Percentiles rank a stretch among this genome's conserved stretches.
Conservation (phyloP, 2,888 invertebrate genomes). For the Amphipoea lucens region DNA sequence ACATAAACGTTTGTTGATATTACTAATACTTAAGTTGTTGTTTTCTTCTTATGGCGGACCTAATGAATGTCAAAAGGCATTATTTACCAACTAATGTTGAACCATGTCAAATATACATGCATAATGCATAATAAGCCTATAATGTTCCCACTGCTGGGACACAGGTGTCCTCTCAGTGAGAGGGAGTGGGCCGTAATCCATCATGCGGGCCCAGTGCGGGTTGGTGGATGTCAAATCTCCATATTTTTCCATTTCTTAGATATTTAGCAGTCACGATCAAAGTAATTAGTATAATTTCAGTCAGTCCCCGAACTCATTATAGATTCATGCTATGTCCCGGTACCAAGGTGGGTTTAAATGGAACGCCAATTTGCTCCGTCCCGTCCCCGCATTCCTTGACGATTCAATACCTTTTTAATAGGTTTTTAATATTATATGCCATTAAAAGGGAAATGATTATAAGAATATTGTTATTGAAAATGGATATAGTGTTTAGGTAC, state of each 20-base stretch:
- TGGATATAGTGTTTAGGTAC: not conserved
- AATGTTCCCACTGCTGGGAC: too few species aligned
- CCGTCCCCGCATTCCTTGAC: conserved; percentile 39
- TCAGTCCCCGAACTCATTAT: conserved; percentile 59
- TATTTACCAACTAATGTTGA: too few species aligned
- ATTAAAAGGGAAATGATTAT: not conserved
- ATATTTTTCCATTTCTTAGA: conserved; percentile 31
- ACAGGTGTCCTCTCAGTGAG: not conserved
- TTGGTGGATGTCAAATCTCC: not conserved
- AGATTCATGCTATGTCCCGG: conserved; percentile 62
- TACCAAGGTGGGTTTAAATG: conserved; percentile 47
- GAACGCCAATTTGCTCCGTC: conserved; percentile 44
- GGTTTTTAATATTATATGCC: conserved; percentile 14
- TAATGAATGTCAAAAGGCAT: not conserved
- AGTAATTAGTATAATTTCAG: conserved; percentile 63
- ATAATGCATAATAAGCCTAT: not conserved
- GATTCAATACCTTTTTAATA: conserved; percentile 22
- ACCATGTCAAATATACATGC: not conserved
- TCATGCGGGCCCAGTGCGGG: not conserved
- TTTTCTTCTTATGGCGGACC: too few species aligned
- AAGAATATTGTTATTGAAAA: not conserved
- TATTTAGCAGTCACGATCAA: conserved; percentile 42
- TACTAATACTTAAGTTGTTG: not conserved
- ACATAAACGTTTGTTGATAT: not conserved
- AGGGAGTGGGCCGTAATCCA: not conserved